These are phyloP conservation scores for Terrapene triunguis DNA, from an alignment of 2,113 vertebrate genomes.

Conservation along the genomic window DNA sequence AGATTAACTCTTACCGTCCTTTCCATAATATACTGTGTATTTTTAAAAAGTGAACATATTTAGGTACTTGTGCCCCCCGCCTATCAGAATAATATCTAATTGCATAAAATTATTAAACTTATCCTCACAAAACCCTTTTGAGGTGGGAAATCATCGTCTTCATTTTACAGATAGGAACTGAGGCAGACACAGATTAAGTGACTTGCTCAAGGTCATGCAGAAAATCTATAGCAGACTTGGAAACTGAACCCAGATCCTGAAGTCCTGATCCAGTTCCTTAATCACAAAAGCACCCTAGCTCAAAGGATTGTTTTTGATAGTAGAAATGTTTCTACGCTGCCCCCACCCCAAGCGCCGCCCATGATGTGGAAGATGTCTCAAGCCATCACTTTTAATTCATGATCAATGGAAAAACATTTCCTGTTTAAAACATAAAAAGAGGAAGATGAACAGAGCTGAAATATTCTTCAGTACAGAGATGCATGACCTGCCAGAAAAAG, in stretches of 20 bases:
- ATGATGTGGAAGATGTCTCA: accelerated
- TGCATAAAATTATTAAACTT: accelerated
- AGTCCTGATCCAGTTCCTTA: background rate
- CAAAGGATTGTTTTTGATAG: background rate
- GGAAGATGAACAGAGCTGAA: slow-evolving; percentile 3
- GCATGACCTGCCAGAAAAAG: background rate
- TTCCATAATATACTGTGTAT: background rate
- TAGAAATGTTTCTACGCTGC: background rate
- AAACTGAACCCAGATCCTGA: background rate
- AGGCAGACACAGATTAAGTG: background rate
- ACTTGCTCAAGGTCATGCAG: accelerated
- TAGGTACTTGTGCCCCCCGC: background rate
- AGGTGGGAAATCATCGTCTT: background rate
- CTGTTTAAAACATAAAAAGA: background rate
- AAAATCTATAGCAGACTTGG: background rate
- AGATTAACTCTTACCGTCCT: background rate
- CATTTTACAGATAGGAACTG: background rate
- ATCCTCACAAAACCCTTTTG: background rate
- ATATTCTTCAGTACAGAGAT: background rate
- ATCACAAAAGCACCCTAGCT: background rate
- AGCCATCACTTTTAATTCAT: background rate
- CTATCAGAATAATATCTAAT: background rate
- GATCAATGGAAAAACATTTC: background rate
- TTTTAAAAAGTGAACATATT: background rate
- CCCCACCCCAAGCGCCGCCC: too few relatives aligned